phyloP scores from a whole-genome alignment of 1,140 invertebrate species.

The Sycobia sp. region DNA sequence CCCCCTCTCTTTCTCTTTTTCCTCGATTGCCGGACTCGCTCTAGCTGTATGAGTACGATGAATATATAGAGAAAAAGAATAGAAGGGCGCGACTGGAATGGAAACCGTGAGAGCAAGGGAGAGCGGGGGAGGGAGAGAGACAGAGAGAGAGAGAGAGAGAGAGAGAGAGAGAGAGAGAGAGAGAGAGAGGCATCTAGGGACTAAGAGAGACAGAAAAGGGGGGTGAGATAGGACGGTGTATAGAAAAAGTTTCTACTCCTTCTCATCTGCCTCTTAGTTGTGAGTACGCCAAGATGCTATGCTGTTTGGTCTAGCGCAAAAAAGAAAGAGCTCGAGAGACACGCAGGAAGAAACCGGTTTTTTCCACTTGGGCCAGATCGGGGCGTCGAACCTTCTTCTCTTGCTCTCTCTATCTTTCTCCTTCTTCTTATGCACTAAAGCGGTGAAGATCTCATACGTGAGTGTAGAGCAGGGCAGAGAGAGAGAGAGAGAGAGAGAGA shows the following conservation, averaged over 20 bases:
- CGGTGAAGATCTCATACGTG: not conserved
- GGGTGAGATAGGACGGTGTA: constrained; percentile 16
- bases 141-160: constrained; percentile 29
- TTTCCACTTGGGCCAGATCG: constrained; percentile 64
- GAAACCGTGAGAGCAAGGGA: constrained; percentile 35
- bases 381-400: constrained; percentile 60
- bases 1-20: constrained; percentile 26
- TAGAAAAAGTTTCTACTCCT: constrained; percentile 12
- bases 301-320: constrained; percentile 15
- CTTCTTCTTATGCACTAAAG: not conserved
- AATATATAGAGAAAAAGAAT: constrained; percentile 35
- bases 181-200: constrained; percentile 17
- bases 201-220: constrained; percentile 3
- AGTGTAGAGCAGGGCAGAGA: not conserved
- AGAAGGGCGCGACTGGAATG: constrained; percentile 17
- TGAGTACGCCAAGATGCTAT: constrained; percentile 19
- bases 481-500: constrained; percentile 34
- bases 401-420: constrained; percentile 3
- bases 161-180: constrained; percentile 23
- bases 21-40: constrained; percentile 17
- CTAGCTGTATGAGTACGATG: constrained; percentile 1
- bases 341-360: constrained; percentile 62
- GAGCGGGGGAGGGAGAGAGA: constrained; percentile 10
- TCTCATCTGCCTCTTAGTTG: not conserved
- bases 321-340: constrained; percentile 42